Percentiles rank a stretch among this genome's conserved stretches.
Evolutionary conservation across 2,113 vertebrate genomes (phyloP).

Genomic region (Tragulus kanchil): DNA sequence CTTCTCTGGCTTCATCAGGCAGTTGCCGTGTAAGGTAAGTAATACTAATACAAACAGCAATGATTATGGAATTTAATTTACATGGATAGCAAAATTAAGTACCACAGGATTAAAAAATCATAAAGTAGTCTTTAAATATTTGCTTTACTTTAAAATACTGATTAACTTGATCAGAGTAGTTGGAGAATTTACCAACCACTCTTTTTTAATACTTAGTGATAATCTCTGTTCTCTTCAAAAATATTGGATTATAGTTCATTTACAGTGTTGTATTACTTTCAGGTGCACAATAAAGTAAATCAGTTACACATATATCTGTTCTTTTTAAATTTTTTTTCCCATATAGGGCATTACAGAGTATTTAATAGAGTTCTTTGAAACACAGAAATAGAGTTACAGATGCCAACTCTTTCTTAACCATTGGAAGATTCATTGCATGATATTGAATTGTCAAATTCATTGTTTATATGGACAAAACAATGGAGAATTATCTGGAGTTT

Average conservation of each 20-base stretch:
- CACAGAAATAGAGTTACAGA: not conserved
- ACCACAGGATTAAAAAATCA: not conserved
- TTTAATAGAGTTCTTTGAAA: not conserved
- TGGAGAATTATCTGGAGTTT: not conserved
- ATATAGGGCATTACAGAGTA: not conserved
- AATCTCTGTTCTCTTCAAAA: not conserved
- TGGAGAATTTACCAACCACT: not conserved
- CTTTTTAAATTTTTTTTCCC: not conserved
- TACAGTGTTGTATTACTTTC: not conserved
- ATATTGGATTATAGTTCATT: not conserved
- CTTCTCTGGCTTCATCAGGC: not conserved
- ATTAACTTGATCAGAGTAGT: not conserved
- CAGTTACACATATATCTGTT: not conserved
- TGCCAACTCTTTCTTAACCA: not conserved
- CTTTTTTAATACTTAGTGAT: not conserved
- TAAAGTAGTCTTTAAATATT: not conserved
- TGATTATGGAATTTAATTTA: not conserved
- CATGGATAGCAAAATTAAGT: not conserved
- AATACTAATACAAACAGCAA: not conserved
- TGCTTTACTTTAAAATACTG: not conserved
- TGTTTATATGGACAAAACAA: conserved; percentile 1
- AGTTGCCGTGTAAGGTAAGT: not conserved
- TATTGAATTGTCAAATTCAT: not conserved
- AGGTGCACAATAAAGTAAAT: not conserved
- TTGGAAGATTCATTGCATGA: not conserved